Conservation (phyloP, 2,888 invertebrate species). For the Eustalomyia histrio region DNA sequence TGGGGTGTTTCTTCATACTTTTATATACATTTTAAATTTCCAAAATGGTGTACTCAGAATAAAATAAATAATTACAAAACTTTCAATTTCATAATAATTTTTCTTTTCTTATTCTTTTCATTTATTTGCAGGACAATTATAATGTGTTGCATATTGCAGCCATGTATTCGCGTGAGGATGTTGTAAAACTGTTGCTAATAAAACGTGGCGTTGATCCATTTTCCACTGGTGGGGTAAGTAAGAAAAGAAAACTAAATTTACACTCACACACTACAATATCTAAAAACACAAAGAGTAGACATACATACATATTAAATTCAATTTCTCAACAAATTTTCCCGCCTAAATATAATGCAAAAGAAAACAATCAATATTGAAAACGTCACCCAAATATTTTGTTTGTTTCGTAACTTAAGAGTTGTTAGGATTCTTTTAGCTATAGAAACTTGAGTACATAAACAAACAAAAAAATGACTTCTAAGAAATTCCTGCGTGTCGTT, state of each 20-base stretch:
- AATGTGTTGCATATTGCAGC: slow-evolving; percentile 97
- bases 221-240: slow-evolving; percentile 94
- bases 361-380: slow-evolving; percentile 36
- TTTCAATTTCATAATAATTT: slow-evolving; percentile 32
- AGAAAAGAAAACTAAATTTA: slow-evolving; percentile 20
- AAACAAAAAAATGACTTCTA: slow-evolving; percentile 14
- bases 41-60: no score
- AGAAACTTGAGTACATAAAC: background rate
- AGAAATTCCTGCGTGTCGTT: slow-evolving; percentile 67
- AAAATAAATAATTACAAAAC: slow-evolving; percentile 11
- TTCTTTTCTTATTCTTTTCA: slow-evolving; percentile 49
- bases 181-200: slow-evolving; percentile 92
- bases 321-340: slow-evolving; percentile 37
- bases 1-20: no score
- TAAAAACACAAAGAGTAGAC: background rate
- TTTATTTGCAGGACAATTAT: slow-evolving; percentile 92
- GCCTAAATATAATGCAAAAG: slow-evolving; percentile 31
- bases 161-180: slow-evolving; percentile 96
- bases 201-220: slow-evolving; percentile 95
- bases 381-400: slow-evolving; percentile 25
- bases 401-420: background rate
- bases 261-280: slow-evolving; percentile 1
- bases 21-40: no score
- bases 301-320: background rate
- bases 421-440: slow-evolving; percentile 1